Conservation (phyloP, 2,888 invertebrate species). For the Oxystoma pomonae region DNA sequence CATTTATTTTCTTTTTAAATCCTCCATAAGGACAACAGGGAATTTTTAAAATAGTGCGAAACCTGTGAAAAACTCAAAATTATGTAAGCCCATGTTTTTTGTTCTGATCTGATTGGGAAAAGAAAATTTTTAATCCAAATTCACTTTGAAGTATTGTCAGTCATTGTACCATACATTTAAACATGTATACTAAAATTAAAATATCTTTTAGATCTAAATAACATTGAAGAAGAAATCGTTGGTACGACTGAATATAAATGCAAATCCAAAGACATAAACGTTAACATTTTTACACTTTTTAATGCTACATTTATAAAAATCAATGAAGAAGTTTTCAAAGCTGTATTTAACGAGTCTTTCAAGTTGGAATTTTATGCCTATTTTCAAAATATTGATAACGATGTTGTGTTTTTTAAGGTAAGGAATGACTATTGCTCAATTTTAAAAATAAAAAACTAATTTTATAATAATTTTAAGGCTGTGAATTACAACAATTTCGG, state of each 20-base stretch:
- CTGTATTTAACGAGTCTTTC: slow-evolving; percentile 3
- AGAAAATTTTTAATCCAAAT: too few relatives aligned
- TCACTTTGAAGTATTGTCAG: too few relatives aligned
- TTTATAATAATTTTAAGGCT: slow-evolving; percentile 14
- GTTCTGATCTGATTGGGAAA: too few relatives aligned
- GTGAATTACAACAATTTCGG: slow-evolving; percentile 14
- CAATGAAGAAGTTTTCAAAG: slow-evolving; percentile 17
- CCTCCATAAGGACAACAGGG: too few relatives aligned
- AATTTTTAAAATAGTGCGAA: too few relatives aligned
- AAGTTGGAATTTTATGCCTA: slow-evolving; percentile 5
- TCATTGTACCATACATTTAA: too few relatives aligned
- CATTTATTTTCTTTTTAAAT: too few relatives aligned
- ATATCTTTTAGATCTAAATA: not conserved
- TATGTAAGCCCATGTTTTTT: too few relatives aligned
- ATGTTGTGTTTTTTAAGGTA: slow-evolving; percentile 13
- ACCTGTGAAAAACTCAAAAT: too few relatives aligned
- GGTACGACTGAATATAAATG: not conserved
- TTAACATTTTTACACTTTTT: slow-evolving; percentile 11
- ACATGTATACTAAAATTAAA: too few relatives aligned
- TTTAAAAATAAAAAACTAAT: slow-evolving; percentile 5
- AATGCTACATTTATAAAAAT: slow-evolving; percentile 20
- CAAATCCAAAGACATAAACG: not conserved
- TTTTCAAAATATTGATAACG: slow-evolving; percentile 8
- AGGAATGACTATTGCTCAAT: slow-evolving; percentile 2
- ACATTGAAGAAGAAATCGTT: not conserved